phyloP scores from a whole-genome alignment of 2,797 vertebrate species.

The Tokudaia tokunoshimensis region DNA sequence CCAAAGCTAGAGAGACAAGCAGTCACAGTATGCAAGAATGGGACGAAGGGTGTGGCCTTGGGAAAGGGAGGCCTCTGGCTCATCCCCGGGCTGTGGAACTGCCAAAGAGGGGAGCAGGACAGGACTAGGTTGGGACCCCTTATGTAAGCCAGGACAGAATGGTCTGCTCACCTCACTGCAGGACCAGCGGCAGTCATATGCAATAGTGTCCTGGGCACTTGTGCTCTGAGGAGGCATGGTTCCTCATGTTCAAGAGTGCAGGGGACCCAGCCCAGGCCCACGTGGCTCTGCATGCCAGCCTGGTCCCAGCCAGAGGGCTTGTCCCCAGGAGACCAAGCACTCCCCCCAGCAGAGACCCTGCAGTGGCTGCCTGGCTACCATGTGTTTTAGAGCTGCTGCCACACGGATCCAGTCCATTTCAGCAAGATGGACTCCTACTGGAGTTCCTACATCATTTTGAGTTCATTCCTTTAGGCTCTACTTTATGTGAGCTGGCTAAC shows the following conservation, averaged over 20 bases:
- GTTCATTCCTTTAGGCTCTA: neutral
- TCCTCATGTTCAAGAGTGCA: neutral
- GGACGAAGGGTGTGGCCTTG: neutral
- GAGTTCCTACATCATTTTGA: neutral
- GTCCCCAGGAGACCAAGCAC: accelerated
- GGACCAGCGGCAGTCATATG: neutral
- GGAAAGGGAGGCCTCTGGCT: neutral
- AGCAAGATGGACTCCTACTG: neutral
- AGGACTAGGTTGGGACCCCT: neutral
- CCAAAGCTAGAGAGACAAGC: neutral
- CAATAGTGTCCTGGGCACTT: neutral
- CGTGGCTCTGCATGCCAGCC: neutral
- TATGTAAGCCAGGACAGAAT: neutral
- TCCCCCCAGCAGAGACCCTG: neutral
- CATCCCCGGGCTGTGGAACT: neutral
- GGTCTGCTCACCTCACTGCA: too few relatives aligned
- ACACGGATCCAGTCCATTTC: neutral
- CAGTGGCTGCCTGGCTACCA: neutral
- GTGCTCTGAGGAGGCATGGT: neutral
- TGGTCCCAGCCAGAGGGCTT: neutral
- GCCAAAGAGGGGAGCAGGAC: neutral
- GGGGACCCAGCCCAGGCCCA: neutral
- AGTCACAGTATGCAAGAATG: neutral
- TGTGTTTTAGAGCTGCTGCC: accelerated
- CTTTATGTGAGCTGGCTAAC: neutral